phyloP scores from a whole-genome alignment of 2,888 invertebrate species.

The Drosophila rellima region DNA sequence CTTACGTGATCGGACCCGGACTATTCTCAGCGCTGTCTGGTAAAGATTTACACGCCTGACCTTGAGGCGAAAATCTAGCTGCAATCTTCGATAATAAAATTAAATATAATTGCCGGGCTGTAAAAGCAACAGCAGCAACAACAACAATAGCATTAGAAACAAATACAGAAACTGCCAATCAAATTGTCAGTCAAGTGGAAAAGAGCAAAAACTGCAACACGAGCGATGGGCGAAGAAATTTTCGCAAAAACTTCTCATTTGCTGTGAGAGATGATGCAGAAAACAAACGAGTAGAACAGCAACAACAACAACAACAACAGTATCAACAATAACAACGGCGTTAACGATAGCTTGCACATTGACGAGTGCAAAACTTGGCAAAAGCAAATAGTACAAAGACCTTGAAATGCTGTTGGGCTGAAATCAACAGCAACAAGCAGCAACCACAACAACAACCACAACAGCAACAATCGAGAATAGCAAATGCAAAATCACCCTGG shows the following conservation, averaged over 20 bases:
- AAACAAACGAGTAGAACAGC: constrained; percentile 57
- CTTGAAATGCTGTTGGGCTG: constrained; percentile 76
- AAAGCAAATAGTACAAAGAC: constrained; percentile 75
- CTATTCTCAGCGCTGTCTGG: constrained; percentile 63
- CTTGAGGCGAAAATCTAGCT: constrained; percentile 79
- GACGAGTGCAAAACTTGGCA: constrained; percentile 77
- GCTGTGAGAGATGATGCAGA: constrained; percentile 73
- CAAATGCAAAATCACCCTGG: constrained; percentile 80
- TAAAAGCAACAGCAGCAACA: constrained; percentile 50
- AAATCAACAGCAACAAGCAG: constrained; percentile 42
- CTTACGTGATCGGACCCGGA: constrained; percentile 73
- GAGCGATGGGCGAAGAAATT: constrained; percentile 70
- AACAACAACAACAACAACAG: constrained; percentile 26
- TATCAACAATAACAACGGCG: constrained; percentile 27
- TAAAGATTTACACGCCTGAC: constrained; percentile 80
- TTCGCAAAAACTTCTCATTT: constrained; percentile 74
- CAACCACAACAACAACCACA: constrained; percentile 49
- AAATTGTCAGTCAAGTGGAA: constrained; percentile 80
- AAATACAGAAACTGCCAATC: constrained; percentile 77
- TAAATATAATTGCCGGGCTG: constrained; percentile 81
- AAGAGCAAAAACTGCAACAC: constrained; percentile 79
- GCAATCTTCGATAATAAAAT: constrained; percentile 83
- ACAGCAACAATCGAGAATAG: constrained; percentile 41
- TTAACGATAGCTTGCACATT: constrained; percentile 41
- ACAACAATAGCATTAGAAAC: constrained; percentile 41